Conservation (phyloP, 2,113 vertebrate genomes). For the Harpagus bidentatus region DNA sequence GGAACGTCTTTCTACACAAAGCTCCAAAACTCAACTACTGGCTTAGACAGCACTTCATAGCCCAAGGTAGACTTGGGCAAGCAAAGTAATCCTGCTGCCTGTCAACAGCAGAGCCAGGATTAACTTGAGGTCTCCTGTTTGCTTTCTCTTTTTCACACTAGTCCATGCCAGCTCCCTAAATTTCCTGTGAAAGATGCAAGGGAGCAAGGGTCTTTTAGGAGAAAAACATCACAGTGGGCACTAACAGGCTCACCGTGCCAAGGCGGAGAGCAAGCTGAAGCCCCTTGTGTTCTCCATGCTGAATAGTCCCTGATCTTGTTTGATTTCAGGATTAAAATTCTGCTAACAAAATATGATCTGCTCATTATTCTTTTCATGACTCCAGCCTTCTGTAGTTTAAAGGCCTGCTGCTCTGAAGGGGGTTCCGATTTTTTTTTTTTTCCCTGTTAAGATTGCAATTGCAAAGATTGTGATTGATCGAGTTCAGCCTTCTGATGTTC, state of each 20-base stretch:
- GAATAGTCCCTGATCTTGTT: neutral
- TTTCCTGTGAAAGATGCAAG: neutral
- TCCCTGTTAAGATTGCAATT: neutral
- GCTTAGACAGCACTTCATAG: neutral
- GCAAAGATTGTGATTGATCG: conserved; percentile 27
- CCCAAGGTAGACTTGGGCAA: neutral
- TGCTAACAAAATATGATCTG: neutral
- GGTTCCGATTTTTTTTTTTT: neutral
- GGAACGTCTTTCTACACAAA: neutral
- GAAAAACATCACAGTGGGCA: neutral
- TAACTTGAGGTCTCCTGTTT: neutral
- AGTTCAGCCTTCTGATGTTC: conserved; percentile 36
- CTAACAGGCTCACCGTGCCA: neutral
- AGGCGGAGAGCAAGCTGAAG: neutral
- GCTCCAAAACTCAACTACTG: neutral
- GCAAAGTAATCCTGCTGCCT: neutral
- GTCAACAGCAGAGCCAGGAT: neutral
- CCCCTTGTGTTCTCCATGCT: neutral
- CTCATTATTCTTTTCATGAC: conserved; percentile 27
- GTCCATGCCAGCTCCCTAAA: neutral
- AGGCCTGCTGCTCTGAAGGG: neutral
- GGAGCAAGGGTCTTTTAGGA: neutral
- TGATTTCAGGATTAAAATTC: conserved; percentile 42
- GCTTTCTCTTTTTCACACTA: neutral
- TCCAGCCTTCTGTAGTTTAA: conserved; percentile 34